phyloP scores from a whole-genome alignment of 2,888 invertebrate species.

The Enoplolaimus lenunculus region DNA sequence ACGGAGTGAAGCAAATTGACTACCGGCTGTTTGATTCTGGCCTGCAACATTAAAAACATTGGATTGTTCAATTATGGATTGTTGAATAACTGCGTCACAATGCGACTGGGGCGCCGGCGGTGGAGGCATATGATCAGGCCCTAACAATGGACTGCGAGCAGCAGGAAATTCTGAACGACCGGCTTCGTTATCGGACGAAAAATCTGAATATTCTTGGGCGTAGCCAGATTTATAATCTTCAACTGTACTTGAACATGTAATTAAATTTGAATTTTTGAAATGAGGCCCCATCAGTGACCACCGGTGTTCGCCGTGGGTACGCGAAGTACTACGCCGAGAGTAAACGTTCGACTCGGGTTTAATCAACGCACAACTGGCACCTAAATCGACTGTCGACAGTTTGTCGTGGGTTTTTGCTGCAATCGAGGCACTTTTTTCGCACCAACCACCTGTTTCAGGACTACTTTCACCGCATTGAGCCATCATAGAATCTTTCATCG shows the following conservation, averaged over 20 bases:
- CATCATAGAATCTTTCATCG: not conserved
- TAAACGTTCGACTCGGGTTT: too few relatives aligned
- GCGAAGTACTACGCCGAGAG: not conserved
- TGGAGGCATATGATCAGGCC: not conserved
- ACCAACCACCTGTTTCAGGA: not conserved
- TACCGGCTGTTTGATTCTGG: not conserved
- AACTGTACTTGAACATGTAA: not conserved
- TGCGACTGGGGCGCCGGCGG: not conserved
- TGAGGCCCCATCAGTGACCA: not conserved
- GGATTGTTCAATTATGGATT: too few relatives aligned
- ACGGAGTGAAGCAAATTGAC: not conserved
- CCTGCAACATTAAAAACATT: not conserved
- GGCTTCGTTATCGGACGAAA: not conserved
- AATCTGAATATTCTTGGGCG: not conserved
- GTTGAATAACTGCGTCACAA: too few relatives aligned
- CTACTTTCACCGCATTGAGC: not conserved
- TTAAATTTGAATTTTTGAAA: too few relatives aligned
- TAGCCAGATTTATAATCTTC: not conserved
- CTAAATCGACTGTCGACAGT: not conserved
- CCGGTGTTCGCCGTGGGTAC: not conserved
- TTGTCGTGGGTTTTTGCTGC: not conserved
- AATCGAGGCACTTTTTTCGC: not conserved
- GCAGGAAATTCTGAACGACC: not conserved
- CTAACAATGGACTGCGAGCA: not conserved
- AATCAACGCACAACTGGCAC: too few relatives aligned